Conservation (phyloP, 2,888 invertebrate genomes). For the Acanthococcus lagerstroemiae region DNA sequence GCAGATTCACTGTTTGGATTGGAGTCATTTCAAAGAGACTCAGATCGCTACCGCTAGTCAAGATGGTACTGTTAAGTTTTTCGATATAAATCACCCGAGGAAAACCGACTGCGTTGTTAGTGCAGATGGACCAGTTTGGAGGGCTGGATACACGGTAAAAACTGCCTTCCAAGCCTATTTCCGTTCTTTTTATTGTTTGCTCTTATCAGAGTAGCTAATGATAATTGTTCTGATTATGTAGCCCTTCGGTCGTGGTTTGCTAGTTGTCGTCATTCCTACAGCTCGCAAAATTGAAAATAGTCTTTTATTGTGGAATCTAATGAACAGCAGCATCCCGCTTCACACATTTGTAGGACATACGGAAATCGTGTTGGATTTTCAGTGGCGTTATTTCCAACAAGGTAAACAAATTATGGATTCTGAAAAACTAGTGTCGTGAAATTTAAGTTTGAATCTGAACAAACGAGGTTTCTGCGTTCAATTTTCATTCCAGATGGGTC, state of each 20-base stretch:
- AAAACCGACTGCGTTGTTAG: conserved; percentile 74
- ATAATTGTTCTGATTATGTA: conserved; percentile 31
- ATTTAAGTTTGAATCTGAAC: neutral
- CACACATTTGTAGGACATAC: conserved; percentile 90
- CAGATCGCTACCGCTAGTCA: conserved; percentile 86
- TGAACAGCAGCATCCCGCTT: conserved; percentile 50
- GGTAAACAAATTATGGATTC: conserved; percentile 27
- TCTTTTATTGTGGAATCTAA: conserved; percentile 64
- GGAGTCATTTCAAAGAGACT: conserved; percentile 78
- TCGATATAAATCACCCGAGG: conserved; percentile 76
- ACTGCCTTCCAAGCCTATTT: too few species aligned
- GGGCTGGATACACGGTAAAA: conserved; percentile 72
- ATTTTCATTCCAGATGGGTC: conserved; percentile 21
- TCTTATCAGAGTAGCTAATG: conserved; percentile 1
- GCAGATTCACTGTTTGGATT: conserved; percentile 87
- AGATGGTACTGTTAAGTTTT: conserved; percentile 90
- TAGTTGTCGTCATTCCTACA: conserved; percentile 87
- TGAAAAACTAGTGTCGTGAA: neutral
- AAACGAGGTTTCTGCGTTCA: neutral
- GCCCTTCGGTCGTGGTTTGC: conserved; percentile 84
- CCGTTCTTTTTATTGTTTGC: conserved; percentile 8
- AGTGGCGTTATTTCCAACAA: conserved; percentile 66
- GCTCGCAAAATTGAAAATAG: conserved; percentile 79
- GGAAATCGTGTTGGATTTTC: conserved; percentile 89
- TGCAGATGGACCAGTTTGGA: conserved; percentile 81